phyloP scores from a whole-genome alignment of 2,113 vertebrate genomes.

The Steatornis caripensis region DNA sequence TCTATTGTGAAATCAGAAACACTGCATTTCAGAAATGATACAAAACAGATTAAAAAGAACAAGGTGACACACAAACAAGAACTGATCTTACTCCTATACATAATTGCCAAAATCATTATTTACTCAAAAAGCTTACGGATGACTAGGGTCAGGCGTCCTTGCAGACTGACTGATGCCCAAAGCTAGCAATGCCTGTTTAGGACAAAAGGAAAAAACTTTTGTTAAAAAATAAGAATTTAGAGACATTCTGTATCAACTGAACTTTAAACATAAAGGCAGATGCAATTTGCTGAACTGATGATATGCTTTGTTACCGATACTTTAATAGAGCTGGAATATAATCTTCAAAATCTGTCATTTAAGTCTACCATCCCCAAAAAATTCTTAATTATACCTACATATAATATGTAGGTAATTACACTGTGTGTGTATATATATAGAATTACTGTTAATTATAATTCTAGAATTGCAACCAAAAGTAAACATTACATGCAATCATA shows the following conservation, averaged over 20 bases:
- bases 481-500: background rate
- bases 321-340: background rate
- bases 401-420: background rate
- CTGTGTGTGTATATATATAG: background rate
- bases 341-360: background rate
- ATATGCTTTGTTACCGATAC: background rate
- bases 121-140: constrained; percentile 85
- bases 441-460: background rate
- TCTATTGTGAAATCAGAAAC: background rate
- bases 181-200: constrained; percentile 83
- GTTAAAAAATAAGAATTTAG: background rate
- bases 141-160: constrained; percentile 89
- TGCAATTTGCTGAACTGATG: background rate
- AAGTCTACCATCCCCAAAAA: background rate
- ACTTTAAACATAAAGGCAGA: background rate
- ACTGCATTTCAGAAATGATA: background rate
- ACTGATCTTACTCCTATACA: background rate
- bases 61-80: background rate
- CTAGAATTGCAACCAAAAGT: background rate
- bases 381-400: background rate
- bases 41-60: background rate
- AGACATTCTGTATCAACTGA: background rate
- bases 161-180: constrained; percentile 95
- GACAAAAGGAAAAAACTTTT: background rate
- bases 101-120: constrained; percentile 31